Conservation (phyloP, 2,113 vertebrate species). For the Sturnira hondurensis region DNA sequence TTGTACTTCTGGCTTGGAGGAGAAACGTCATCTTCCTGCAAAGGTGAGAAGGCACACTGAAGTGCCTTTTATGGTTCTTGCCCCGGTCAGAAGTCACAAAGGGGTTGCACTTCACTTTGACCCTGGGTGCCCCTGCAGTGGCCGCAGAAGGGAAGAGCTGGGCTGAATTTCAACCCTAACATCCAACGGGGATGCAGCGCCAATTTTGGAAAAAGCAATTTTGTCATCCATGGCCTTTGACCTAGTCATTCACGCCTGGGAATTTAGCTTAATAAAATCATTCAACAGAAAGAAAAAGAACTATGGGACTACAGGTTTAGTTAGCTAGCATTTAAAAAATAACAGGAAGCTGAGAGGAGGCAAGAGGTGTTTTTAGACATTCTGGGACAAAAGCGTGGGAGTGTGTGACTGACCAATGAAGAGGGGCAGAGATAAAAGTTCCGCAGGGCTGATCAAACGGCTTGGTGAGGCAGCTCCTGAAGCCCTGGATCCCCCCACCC, state of each 20-base stretch:
- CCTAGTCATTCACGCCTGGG: not conserved
- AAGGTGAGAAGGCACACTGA: no score
- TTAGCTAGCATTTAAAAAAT: not conserved
- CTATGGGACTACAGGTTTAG: not conserved
- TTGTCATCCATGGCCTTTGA: not conserved
- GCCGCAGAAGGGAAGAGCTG: no score
- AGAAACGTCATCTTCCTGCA: no score
- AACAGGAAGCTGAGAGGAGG: not conserved
- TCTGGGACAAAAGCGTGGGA: not conserved
- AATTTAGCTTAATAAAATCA: not conserved
- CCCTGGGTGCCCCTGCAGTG: no score
- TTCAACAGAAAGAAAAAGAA: not conserved
- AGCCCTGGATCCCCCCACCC: not conserved
- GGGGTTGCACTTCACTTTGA: no score
- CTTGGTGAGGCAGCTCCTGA: not conserved
- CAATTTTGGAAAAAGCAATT: not conserved
- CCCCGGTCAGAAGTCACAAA: no score
- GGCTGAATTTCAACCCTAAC: not conserved
- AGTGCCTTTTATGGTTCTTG: no score
- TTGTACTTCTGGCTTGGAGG: no score
- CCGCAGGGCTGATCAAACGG: not conserved
- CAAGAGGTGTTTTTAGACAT: not conserved
- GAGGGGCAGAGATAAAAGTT: not conserved
- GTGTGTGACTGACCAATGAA: not conserved
- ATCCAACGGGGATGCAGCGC: not conserved